phyloP scores from a whole-genome alignment of 2,888 invertebrate genomes.

The Caenorhabditis sulstoni region DNA sequence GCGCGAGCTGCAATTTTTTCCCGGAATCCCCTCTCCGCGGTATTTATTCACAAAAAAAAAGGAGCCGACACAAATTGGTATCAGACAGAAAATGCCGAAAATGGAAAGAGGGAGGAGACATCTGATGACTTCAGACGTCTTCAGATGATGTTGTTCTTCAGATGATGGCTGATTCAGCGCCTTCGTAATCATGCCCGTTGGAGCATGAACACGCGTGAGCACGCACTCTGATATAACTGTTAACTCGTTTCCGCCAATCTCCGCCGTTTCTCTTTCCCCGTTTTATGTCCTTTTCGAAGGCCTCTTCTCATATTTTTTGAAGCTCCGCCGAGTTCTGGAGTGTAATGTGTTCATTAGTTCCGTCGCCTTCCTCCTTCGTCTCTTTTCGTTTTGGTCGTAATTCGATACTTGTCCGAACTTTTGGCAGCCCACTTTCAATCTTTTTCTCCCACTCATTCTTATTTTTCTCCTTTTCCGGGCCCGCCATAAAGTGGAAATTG shows the following conservation, averaged over 20 bases:
- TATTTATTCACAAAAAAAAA: too few species aligned
- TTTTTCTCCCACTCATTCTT: conserved; percentile 6
- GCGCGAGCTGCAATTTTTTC: neutral
- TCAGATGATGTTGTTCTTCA: too few species aligned
- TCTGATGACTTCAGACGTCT: too few species aligned
- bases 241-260: conserved; percentile 4
- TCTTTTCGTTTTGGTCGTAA: neutral
- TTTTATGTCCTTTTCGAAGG: neutral
- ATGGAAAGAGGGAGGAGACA: too few species aligned
- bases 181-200: conserved; percentile 33
- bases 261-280: neutral
- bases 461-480: conserved; percentile 3
- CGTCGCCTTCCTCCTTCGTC: neutral
- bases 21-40: too few species aligned
- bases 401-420: neutral
- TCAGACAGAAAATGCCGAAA: too few species aligned
- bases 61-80: too few species aligned
- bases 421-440: neutral
- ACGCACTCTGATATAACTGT: conserved; percentile 25
- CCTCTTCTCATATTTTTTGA: neutral
- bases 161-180: neutral
- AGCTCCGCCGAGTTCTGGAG: conserved; percentile 7
- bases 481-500: neutral
- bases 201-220: conserved; percentile 39
- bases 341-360: neutral